Base-by-base conservation (phyloP, 2,797 vertebrate species). In the Etheostoma perlongum region DNA sequence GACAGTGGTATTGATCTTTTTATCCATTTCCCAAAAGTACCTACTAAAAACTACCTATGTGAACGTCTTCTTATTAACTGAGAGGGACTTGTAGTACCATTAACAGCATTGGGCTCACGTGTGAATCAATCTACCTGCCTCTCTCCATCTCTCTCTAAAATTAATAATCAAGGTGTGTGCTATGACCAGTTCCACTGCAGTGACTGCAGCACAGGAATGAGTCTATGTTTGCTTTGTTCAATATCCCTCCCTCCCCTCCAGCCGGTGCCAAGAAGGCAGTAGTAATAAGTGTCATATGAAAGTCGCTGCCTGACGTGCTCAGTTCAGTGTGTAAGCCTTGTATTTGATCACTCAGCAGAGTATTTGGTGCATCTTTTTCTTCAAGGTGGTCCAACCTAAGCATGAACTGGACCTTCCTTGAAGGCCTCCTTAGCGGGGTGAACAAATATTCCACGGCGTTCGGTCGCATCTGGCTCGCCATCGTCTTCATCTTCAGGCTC, bases 381-480 rank as follows among this genome's bases (percentile, higher is more conserved):
- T 64, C 6, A 9, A 23, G n/a, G 19, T 27, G 11, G 16, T 79
- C 62, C 55, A 23, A 16, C 23, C 61, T 53, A 0, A 67, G 13
- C 75, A 98, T 98, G 97, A 97, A 97, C 91, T 98, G 97, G 97
- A 89, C 84, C 1, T 83, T 94, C 66, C 95, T 98, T 0, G 94
- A 98, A 87, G 94, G 92, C 18, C 95, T 99, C 79, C 94, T 98
- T 46, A 96, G 91, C 0, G 96, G 96, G 0, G 96, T 96, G 67
- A 97, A 98, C 93, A 96, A 96, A 51, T 98, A 96, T 76, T 97
- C 97, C 63, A 98, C 97, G 0, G 97, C 95, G 16, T 97, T 98
- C 0, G 96, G 97, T 11, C 96, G 96, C 53, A 87, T 98, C 84
- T 98, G 97, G 97, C 95, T 98, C 21, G 96, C 97, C 1, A 77